Percentiles rank a stretch among this genome's conserved stretches.
These are phyloP conservation scores for Aphelenchoides avenae DNA, from an alignment of 1,140 invertebrate genomes.

Conservation along the genomic window DNA sequence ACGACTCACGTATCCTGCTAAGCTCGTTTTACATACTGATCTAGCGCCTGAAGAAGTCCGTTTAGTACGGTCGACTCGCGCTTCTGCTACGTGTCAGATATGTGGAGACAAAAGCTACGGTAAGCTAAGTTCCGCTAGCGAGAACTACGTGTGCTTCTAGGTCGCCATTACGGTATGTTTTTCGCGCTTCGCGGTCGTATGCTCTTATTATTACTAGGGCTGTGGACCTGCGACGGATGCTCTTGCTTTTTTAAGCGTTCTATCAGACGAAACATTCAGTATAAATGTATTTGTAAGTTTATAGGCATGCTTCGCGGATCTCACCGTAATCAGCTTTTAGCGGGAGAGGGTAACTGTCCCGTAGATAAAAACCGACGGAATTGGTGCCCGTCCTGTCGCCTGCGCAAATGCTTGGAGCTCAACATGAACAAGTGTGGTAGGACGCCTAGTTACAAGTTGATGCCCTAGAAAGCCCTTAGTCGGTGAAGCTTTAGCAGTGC, in stretches of 20 bases:
- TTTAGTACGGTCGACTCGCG: conserved; percentile 67
- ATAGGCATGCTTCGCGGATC: not conserved
- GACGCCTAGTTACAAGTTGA: not conserved
- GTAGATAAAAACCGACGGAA: conserved; percentile 78
- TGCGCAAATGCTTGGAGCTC: conserved; percentile 62
- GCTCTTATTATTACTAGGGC: conserved; percentile 87
- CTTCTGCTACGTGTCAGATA: conserved; percentile 76
- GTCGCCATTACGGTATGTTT: conserved; percentile 8
- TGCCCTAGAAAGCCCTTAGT: not conserved
- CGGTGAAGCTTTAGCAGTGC: conserved; percentile 66
- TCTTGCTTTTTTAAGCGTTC: conserved; percentile 77
- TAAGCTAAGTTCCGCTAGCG: not conserved
- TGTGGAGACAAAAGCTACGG: conserved; percentile 88
- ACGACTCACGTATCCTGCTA: too few relatives aligned
- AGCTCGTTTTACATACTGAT: too few relatives aligned
- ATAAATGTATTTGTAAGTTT: conserved; percentile 72
- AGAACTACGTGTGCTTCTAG: not conserved
- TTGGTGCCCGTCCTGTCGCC: conserved; percentile 79
- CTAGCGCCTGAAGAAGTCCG: too few relatives aligned
- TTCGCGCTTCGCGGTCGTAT: not conserved
- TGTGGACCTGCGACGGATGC: conserved; percentile 90
- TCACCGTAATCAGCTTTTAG: conserved; percentile 59
- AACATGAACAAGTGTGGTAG: conserved; percentile 35
- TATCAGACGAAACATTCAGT: conserved; percentile 69
- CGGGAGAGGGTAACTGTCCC: conserved; percentile 71